Evolutionary conservation across 2,888 invertebrate species (phyloP), one percentile per base, ranked within the genome.

Genomic region (Drosophila lutescens): DNA sequence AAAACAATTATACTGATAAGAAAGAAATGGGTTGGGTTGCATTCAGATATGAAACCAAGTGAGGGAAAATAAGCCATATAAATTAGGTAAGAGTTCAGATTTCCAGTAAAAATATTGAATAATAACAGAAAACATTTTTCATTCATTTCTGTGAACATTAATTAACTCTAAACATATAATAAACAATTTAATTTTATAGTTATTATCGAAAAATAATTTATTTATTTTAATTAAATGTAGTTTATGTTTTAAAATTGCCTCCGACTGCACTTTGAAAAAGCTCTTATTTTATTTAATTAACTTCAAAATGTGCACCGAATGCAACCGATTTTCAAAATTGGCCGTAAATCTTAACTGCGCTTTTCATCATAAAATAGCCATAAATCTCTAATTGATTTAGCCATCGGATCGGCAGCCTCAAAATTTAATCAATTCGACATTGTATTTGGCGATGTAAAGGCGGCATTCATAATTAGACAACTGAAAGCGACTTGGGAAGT

Each of bases 371-470:
- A 60, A 46, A 15, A 10, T 15, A n/a, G n/a, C 1, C 40, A 63
- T 41, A 71, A 72, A n/a, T 72, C 43, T 69, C 44, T 62, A 74
- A 74, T 76, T 74, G 61, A 38, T 70, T 74, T 53, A 58, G 54
- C 62, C 63, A 57, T 69, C 68, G 41, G 41, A 38, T 20, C n/a
- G 38, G 7, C 23, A 46, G 17, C 54, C 49, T 57, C 20, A 58
- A 54, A 65, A 44, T 41, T 32, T 74, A 58, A 58, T 67, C 23
- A 66, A 34, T 69, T 43, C 49, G 62, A 26, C 72, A 72, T 71
- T 72, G 62, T 38, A 46, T 4, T 12, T 32, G 10, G 6, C 38
- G 41, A 53, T 62, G 46, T 60, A 38, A 38, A 55, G 66, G 54
- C 67, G 67, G 67, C 46, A n/a, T 30, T 61, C 30, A 58, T 59